Percentiles rank a stretch among this genome's conserved stretches.
These are phyloP conservation scores for Melinaea menophilus DNA, from an alignment of 2,888 invertebrate species.

Conservation along the genomic window DNA sequence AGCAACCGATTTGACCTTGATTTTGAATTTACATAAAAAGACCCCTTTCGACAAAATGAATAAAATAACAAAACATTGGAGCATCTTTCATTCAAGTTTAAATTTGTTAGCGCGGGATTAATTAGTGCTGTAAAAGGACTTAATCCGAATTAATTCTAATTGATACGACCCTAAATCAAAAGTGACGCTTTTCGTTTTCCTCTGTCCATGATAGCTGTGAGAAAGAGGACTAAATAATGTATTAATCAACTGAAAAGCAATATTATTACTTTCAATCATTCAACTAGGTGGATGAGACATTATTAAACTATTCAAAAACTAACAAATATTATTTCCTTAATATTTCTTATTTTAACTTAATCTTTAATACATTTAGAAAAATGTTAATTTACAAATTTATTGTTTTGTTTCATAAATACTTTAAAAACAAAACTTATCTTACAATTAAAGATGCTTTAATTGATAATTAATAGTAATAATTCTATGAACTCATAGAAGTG, in stretches of 20 bases:
- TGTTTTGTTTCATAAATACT: no score
- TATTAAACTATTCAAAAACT: no score
- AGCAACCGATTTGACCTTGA: slow-evolving; percentile 56
- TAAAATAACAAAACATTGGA: slow-evolving; percentile 64
- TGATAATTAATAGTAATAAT: no score
- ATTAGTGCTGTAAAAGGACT: slow-evolving; percentile 57
- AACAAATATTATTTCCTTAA: no score
- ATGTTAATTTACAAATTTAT: no score
- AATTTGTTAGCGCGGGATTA: slow-evolving; percentile 65
- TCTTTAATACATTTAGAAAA: no score
- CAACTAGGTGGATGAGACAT: background rate
- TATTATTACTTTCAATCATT: background rate
- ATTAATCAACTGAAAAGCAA: background rate
- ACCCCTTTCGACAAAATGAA: no score
- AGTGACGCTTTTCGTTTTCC: slow-evolving; percentile 29
- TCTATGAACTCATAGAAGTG: slow-evolving; percentile 16
- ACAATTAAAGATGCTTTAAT: no score
- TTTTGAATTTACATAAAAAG: slow-evolving; percentile 67
- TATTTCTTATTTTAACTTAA: no score
- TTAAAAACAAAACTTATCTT: no score
- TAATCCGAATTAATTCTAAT: slow-evolving; percentile 65
- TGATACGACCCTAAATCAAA: slow-evolving; percentile 49
- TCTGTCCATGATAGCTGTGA: slow-evolving; percentile 20
- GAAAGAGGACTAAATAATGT: slow-evolving; percentile 6
- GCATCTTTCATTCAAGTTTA: slow-evolving; percentile 72